These are phyloP conservation scores for Heteromurus nitidus DNA, from an alignment of 2,888 invertebrate genomes.

Conservation along the genomic window DNA sequence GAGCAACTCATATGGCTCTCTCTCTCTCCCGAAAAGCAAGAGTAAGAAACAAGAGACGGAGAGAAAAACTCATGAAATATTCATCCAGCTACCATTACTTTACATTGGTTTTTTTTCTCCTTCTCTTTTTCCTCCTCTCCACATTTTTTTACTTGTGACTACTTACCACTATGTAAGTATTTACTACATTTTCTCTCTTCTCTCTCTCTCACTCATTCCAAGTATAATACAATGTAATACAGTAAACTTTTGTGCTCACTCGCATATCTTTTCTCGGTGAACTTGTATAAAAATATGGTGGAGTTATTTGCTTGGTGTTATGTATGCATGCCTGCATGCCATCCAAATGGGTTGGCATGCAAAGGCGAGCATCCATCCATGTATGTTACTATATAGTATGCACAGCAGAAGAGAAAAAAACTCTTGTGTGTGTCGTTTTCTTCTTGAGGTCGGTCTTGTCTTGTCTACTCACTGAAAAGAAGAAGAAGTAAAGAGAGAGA, in stretches of 20 bases:
- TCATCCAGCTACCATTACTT: slow-evolving; percentile 68
- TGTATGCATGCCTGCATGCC: slow-evolving; percentile 60
- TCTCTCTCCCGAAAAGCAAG: no score
- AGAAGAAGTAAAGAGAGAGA: no score
- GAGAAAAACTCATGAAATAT: slow-evolving; percentile 68
- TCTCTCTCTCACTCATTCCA: not conserved
- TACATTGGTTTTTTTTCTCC: slow-evolving; percentile 55
- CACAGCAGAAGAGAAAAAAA: no score
- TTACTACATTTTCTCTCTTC: not conserved
- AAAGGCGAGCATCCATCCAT: no score
- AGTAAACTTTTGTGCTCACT: no score
- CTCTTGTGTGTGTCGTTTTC: no score
- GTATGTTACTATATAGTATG: no score
- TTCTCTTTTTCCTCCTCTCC: slow-evolving; percentile 19
- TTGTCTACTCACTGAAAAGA: slow-evolving; percentile 20
- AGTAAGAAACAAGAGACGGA: slow-evolving; percentile 41
- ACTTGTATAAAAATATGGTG: slow-evolving; percentile 12
- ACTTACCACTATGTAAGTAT: slow-evolving; percentile 2
- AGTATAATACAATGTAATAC: not conserved
- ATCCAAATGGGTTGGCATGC: no score
- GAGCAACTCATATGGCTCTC: no score
- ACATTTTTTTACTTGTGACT: slow-evolving; percentile 29
- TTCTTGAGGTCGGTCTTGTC: slow-evolving; percentile 21
- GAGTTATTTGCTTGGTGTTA: slow-evolving; percentile 57
- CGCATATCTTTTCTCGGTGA: no score